phyloP scores from a whole-genome alignment of 2,888 invertebrate species.

The Drosophila quinaria region DNA sequence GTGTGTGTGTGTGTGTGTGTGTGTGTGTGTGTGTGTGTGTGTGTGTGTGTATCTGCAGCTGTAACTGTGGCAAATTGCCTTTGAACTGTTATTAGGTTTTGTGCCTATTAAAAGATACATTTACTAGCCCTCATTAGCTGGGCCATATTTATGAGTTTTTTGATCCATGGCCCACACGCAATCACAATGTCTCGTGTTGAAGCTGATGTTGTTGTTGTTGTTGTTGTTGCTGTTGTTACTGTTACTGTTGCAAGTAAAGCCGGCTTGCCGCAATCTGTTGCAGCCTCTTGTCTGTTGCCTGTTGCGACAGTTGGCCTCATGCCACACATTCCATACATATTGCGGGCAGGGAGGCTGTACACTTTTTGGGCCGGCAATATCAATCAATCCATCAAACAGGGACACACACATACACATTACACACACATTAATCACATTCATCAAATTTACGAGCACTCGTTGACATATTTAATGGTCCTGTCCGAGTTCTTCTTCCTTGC shows the following conservation, averaged over 20 bases:
- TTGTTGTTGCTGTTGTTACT: neutral
- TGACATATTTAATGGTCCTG: slow-evolving; percentile 53
- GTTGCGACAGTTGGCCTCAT: slow-evolving; percentile 2
- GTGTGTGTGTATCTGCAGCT: slow-evolving; percentile 11
- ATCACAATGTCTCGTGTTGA: slow-evolving; percentile 17
- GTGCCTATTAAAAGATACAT: slow-evolving; percentile 47
- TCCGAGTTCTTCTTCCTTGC: neutral
- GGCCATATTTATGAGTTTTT: slow-evolving; percentile 26
- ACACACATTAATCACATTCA: slow-evolving; percentile 31
- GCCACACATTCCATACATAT: neutral
- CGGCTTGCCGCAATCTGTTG: slow-evolving; percentile 44
- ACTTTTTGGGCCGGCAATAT: slow-evolving; percentile 34
- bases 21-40: neutral
- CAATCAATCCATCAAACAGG: slow-evolving; percentile 63
- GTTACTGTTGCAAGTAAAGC: slow-evolving; percentile 6
- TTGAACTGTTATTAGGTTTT: slow-evolving; percentile 68
- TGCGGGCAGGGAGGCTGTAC: neutral
- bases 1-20: neutral
- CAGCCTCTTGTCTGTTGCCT: slow-evolving; percentile 43
- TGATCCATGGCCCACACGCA: slow-evolving; percentile 39
- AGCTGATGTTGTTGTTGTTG: neutral
- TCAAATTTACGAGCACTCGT: slow-evolving; percentile 58
- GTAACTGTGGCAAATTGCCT: slow-evolving; percentile 54
- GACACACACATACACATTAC: slow-evolving; percentile 13
- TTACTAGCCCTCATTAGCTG: slow-evolving; percentile 47